These are phyloP conservation scores for Bagarius yarrelli DNA, from an alignment of 2,113 vertebrate species.

Conservation along the genomic window DNA sequence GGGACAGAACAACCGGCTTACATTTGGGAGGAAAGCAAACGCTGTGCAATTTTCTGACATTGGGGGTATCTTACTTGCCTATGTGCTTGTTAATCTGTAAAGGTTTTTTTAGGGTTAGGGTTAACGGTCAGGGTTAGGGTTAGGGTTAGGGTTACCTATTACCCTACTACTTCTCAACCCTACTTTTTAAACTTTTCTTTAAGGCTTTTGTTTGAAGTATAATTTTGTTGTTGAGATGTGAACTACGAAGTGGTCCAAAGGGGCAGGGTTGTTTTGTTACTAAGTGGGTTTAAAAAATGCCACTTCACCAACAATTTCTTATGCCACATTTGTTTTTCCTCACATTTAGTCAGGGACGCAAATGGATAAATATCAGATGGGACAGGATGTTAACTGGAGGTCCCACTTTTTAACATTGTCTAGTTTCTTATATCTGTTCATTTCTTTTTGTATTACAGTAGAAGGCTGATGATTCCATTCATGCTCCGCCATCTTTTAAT, in stretches of 20 bases:
- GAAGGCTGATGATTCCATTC: conserved; percentile 12
- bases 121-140: too few relatives aligned
- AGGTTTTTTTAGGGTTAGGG: too few relatives aligned
- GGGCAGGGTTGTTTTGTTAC: neutral
- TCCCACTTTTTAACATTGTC: neutral
- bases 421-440: neutral
- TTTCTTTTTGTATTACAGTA: neutral
- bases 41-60: neutral
- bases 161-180: too few relatives aligned
- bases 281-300: conserved; percentile 4
- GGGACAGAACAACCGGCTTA: too few relatives aligned
- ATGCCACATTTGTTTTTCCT: neutral
- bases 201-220: neutral
- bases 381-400: neutral
- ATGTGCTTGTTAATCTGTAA: too few relatives aligned
- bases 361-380: neutral
- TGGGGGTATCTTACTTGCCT: conserved; percentile 4
- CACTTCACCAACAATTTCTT: neutral
- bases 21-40: too few relatives aligned
- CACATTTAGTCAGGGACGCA: neutral
- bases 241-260: neutral
- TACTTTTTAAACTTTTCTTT: neutral
- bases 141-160: too few relatives aligned
- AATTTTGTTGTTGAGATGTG: neutral
- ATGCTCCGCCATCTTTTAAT: conserved; percentile 44